Evolutionary conservation across 2,113 vertebrate species (phyloP).

Genomic region (Ifrita kowaldi): DNA sequence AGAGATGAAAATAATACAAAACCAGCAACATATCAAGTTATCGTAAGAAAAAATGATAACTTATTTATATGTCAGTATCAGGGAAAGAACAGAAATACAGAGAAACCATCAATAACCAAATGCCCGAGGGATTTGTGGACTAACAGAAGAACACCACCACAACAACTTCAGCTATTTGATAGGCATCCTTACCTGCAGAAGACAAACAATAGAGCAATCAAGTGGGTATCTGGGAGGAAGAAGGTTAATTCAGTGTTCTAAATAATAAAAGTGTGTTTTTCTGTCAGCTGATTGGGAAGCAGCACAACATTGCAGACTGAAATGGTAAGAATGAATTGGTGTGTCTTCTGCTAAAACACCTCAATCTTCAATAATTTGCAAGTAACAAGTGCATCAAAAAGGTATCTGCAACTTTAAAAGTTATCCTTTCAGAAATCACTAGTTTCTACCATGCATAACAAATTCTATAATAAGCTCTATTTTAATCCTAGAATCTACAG

Average conservation of each 20-base stretch:
- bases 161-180: conserved; percentile 21
- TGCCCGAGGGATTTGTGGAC: neutral
- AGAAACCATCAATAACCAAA: neutral
- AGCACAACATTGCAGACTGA: neutral
- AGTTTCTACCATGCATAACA: neutral
- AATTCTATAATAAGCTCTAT: neutral
- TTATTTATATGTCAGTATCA: neutral
- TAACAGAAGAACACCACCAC: neutral
- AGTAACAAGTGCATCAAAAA: neutral
- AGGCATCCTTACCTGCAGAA: conserved; percentile 50
- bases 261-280: neutral
- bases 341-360: neutral
- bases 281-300: neutral
- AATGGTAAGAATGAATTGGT: neutral
- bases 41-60: neutral
- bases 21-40: neutral
- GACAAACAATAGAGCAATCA: conserved; percentile 30
- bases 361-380: neutral
- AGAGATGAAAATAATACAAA: neutral
- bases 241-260: neutral
- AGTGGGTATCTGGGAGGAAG: neutral
- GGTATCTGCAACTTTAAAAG: conserved; percentile 2
- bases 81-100: neutral
- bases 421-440: conserved; percentile 6
- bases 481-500: conserved; percentile 48